A percentile compares a stretch with the other conserved stretches of the same genome.
Conservation (phyloP, 2,113 vertebrate genomes). For the Dissostichus mawsoni region DNA sequence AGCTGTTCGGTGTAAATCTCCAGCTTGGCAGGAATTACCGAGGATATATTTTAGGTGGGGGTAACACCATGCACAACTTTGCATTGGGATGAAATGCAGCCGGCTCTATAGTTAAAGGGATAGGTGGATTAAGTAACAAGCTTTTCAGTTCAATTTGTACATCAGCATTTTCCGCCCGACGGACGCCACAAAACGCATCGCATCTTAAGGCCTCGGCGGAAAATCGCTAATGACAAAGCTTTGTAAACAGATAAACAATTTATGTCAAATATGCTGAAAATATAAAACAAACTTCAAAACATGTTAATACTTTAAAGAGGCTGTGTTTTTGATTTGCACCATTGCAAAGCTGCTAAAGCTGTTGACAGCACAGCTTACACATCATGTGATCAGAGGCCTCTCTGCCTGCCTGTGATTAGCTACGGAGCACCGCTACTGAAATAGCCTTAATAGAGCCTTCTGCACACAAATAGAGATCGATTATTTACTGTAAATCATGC, state of each 20-base stretch:
- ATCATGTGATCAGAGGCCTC: constrained; percentile 74
- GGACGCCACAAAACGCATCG: constrained; percentile 58
- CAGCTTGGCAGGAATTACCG: constrained; percentile 80
- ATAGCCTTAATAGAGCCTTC: constrained; percentile 51
- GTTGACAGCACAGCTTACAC: constrained; percentile 83
- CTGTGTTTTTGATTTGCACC: constrained; percentile 78
- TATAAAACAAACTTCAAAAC: constrained; percentile 82
- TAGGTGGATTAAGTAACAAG: constrained; percentile 86
- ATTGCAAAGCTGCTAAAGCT: constrained; percentile 77
- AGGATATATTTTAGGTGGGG: constrained; percentile 56
- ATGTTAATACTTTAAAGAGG: constrained; percentile 81
- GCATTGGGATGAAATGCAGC: constrained; percentile 69
- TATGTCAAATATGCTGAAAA: constrained; percentile 81
- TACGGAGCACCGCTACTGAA: constrained; percentile 45
- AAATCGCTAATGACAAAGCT: constrained; percentile 86
- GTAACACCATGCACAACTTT: constrained; percentile 68
- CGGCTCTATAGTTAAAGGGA: constrained; percentile 73
- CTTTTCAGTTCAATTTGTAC: constrained; percentile 87
- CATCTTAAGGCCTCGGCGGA: constrained; percentile 78
- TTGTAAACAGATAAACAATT: constrained; percentile 85
- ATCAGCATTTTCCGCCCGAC: constrained; percentile 81
- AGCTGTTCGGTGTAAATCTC: constrained; percentile 76
- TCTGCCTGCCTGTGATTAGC: constrained; percentile 73
- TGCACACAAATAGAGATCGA: constrained; percentile 59
- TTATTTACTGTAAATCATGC: constrained; percentile 62